A percentile compares a stretch with the other conserved stretches of the same genome.
Conservation (phyloP, 92 coral and sea anemone species). For the Blastomussa wellsi region DNA sequence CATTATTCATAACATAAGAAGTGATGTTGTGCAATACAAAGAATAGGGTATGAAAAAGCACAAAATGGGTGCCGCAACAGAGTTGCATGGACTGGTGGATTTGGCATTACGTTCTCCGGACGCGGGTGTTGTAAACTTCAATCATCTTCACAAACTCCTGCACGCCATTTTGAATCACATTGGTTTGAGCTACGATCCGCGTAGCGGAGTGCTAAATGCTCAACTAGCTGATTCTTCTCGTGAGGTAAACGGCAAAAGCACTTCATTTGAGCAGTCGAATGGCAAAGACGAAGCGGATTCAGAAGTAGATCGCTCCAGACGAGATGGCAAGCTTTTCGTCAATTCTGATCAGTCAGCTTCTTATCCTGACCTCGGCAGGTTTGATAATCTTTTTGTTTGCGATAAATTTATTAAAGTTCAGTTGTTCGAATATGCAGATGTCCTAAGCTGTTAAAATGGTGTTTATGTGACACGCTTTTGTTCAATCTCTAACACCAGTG, state of each 20-base stretch:
- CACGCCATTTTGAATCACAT: conserved; percentile 90
- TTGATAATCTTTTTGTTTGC: conserved; percentile 34
- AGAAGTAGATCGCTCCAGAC: not conserved
- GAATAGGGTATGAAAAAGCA: not conserved
- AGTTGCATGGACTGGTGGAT: conserved; percentile 78
- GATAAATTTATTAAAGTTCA: conserved; percentile 20
- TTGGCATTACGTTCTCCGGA: conserved; percentile 79
- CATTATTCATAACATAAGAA: conserved; percentile 30
- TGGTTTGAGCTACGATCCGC: conserved; percentile 51
- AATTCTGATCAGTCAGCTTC: not conserved
- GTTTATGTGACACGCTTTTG: conserved; percentile 25
- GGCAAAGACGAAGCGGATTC: not conserved
- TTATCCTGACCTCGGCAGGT: conserved; percentile 6
- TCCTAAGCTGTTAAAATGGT: conserved; percentile 19
- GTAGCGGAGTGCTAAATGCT: conserved; percentile 28
- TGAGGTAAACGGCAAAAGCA: not conserved
- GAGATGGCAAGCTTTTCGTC: not conserved
- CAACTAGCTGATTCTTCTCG: conserved; percentile 1
- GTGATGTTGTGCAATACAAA: conserved; percentile 8
- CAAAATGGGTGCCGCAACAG: conserved; percentile 88
- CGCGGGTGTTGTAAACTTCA: conserved; percentile 91
- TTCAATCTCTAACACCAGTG: not conserved
- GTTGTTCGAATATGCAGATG: conserved; percentile 36
- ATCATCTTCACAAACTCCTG: conserved; percentile 82
- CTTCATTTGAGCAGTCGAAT: conserved; percentile 12